phyloP scores from a whole-genome alignment of 1,140 invertebrate species.

The Drosophila parvula region DNA sequence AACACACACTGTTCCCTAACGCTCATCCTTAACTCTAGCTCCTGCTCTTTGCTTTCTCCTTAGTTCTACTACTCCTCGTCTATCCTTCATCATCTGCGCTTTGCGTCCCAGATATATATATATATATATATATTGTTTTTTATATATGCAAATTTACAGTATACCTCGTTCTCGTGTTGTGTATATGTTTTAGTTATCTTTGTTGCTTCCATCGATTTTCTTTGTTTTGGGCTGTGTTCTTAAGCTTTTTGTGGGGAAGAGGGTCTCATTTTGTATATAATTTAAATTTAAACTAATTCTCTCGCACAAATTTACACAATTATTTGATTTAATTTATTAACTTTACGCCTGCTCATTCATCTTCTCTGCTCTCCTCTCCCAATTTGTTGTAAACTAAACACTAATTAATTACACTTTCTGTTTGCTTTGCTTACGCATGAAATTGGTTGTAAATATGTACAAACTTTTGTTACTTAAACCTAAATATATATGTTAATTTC shows the following conservation, averaged over 20 bases:
- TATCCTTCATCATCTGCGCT: constrained; percentile 65
- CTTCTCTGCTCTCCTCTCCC: constrained; percentile 9
- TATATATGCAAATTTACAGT: constrained; percentile 71
- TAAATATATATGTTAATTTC: constrained; percentile 49
- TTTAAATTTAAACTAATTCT: constrained; percentile 79
- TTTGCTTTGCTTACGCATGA: constrained; percentile 50
- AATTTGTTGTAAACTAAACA: constrained; percentile 61
- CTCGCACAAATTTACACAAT: constrained; percentile 77
- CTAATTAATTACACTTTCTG: constrained; percentile 68
- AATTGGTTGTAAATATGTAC: constrained; percentile 80
- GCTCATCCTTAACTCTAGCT: constrained; percentile 58
- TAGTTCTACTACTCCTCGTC: constrained; percentile 9
- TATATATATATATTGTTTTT: constrained; percentile 55
- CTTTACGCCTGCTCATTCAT: constrained; percentile 48
- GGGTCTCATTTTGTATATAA: constrained; percentile 56
- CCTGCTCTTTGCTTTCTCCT: constrained; percentile 22
- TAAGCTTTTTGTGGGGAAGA: constrained; percentile 27
- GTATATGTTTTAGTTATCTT: constrained; percentile 54
- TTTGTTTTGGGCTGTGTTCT: constrained; percentile 33
- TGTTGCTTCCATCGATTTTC: constrained; percentile 25
- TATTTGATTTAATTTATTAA: constrained; percentile 77
- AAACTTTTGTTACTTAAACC: constrained; percentile 70
- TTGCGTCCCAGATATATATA: constrained; percentile 66
- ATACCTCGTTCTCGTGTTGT: constrained; percentile 60
- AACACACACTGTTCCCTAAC: constrained; percentile 57